Evolutionary conservation across 2,797 vertebrate species (phyloP).

Genomic region (Helostoma temminkii): DNA sequence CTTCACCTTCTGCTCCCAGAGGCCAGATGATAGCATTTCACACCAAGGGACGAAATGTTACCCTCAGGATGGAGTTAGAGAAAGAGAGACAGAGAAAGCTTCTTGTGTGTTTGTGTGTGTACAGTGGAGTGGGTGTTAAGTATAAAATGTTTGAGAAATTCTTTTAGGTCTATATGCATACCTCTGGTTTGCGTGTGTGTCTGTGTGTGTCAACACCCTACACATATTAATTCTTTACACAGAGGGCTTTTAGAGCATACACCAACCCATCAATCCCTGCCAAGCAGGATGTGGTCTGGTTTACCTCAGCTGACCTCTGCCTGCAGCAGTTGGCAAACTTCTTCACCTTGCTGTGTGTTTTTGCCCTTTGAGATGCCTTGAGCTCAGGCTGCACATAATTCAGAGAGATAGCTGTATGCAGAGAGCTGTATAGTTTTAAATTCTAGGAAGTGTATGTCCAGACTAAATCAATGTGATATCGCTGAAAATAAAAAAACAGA

Average conservation of each 20-base stretch:
- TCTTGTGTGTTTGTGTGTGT: slow-evolving; percentile 6
- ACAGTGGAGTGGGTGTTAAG: background rate
- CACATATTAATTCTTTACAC: slow-evolving; percentile 47
- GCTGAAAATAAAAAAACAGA: slow-evolving; percentile 5
- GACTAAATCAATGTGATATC: background rate
- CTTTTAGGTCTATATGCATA: slow-evolving; percentile 4
- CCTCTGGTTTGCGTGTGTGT: slow-evolving; percentile 2
- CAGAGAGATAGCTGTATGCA: slow-evolving; percentile 14
- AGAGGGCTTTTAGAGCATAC: slow-evolving; percentile 48
- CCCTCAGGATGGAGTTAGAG: slow-evolving; percentile 34
- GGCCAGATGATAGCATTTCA: slow-evolving; percentile 50
- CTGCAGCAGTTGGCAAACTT: slow-evolving; percentile 61
- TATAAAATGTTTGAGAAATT: slow-evolving; percentile 7
- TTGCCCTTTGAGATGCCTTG: slow-evolving; percentile 62
- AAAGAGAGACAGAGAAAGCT: slow-evolving; percentile 24
- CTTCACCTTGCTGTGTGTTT: slow-evolving; percentile 56
- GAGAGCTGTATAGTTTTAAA: slow-evolving; percentile 9
- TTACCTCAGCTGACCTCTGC: slow-evolving; percentile 48
- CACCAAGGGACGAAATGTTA: slow-evolving; percentile 40
- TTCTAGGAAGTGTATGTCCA: background rate
- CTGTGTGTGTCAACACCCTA: slow-evolving; percentile 16
- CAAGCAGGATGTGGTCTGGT: slow-evolving; percentile 57
- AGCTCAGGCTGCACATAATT: slow-evolving; percentile 37
- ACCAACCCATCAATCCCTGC: slow-evolving; percentile 19
- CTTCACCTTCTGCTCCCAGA: slow-evolving; percentile 49